Conservation (phyloP, 2,888 invertebrate genomes). For the Drosophila pseudotakahashii region DNA sequence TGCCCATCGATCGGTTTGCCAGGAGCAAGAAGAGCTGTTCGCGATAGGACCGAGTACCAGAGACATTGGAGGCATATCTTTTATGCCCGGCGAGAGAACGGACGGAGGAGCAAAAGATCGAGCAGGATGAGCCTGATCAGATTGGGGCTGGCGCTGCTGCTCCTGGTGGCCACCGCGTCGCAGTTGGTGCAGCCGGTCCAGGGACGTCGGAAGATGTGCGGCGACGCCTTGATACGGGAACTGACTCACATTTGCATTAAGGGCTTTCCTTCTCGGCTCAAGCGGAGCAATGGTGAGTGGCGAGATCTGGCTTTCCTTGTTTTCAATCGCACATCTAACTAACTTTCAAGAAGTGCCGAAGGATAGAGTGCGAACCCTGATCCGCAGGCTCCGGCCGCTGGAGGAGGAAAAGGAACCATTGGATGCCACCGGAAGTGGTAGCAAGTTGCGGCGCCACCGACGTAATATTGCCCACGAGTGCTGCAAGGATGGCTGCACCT, state of each 20-base stretch:
- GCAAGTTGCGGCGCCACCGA: constrained; percentile 56
- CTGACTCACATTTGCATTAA: constrained; percentile 68
- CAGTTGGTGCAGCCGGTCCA: constrained; percentile 57
- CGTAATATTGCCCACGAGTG: constrained; percentile 66
- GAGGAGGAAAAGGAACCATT: neutral
- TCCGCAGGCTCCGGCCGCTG: constrained; percentile 29
- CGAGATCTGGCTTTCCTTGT: too few relatives aligned
- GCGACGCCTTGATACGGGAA: constrained; percentile 61
- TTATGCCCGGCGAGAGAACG: constrained; percentile 26
- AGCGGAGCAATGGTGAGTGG: constrained; percentile 67
- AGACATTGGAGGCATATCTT: constrained; percentile 6
- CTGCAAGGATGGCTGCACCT: constrained; percentile 68
- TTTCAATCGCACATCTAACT: neutral
- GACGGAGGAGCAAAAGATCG: constrained; percentile 22
- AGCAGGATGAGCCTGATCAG: constrained; percentile 57
- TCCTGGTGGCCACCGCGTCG: constrained; percentile 54
- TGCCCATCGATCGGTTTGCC: constrained; percentile 58
- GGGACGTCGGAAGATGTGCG: constrained; percentile 64
- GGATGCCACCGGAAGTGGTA: constrained; percentile 14
- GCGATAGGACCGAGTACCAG: constrained; percentile 20
- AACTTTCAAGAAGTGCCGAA: constrained; percentile 35
- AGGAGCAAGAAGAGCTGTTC: constrained; percentile 11
- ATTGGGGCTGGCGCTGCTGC: constrained; percentile 52
- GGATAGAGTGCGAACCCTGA: constrained; percentile 22
- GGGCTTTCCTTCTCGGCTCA: constrained; percentile 62